Evolutionary conservation across 2,888 invertebrate genomes (phyloP), one percentile per base, ranked within the genome.

Genomic region (Lepidocyrtoides sp.): DNA sequence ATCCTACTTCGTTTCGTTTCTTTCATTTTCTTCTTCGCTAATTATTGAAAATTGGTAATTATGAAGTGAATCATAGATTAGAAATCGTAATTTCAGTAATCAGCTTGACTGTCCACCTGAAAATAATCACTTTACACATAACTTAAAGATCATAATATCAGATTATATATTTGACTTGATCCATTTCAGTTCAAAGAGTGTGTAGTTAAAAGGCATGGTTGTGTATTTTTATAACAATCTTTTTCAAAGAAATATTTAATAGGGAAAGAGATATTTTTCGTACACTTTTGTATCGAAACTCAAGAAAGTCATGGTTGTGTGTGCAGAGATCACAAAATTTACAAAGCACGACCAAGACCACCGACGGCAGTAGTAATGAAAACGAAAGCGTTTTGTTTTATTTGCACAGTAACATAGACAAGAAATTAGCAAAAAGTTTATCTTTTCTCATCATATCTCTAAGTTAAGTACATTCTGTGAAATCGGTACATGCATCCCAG

Each of bases 381-480:
- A 66, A 32, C 36, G 66, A 66, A 66, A 66, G 66, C 66, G 66
- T 66, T 66, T 66, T 32, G 17, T 36, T 66, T 66, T 17, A 26
- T 17, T 14, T 29, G 12, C 14, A 29, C 29, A 29, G 12, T 26
- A 29, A 14, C 63, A 63, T 63, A 23, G 2, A 14, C 14, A 41
- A 75, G n/a, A 44, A 75, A 20, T 44, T 17, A 66, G 66, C 5
- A 7, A 14, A n/a, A 26, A n/a, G n/a, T n/a, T n/a, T n/a, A n/a
- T n/a, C n/a, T n/a, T n/a, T n/a, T n/a, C n/a, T n/a, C n/a, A n/a
- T n/a, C n/a, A n/a, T n/a, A n/a, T n/a, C n/a, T n/a, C n/a, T n/a
- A n/a, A n/a, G n/a, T n/a, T n/a, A n/a, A n/a, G n/a, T n/a, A n/a
- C n/a, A n/a, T n/a, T 20, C 1, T n/a, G 41, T 12, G 20, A 3